Percentiles rank a stretch among this genome's conserved stretches.
Evolutionary conservation across 2,113 vertebrate genomes (phyloP).

Genomic region (Symphodus melops): DNA sequence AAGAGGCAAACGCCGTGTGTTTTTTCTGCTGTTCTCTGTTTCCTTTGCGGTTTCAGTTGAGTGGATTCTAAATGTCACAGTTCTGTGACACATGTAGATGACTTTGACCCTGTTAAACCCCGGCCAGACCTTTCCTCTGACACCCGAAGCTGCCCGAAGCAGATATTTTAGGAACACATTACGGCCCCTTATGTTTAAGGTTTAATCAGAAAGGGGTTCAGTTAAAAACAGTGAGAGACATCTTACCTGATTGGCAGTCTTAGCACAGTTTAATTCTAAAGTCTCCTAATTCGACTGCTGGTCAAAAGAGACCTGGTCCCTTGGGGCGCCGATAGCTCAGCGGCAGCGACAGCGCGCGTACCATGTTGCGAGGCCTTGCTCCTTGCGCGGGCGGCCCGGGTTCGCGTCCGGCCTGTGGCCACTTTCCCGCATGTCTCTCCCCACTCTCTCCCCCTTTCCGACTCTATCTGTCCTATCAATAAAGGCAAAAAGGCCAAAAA

Average conservation of each 20-base stretch:
- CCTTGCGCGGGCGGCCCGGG: no score
- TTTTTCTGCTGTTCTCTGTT: conserved; percentile 63
- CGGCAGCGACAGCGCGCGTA: no score
- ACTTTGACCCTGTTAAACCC: conserved; percentile 66
- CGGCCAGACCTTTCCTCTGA: conserved; percentile 3
- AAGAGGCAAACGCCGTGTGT: conserved; percentile 55
- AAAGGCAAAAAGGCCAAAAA: no score
- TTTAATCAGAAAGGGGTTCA: background rate
- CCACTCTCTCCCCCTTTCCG: no score
- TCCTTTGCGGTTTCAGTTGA: conserved; percentile 72
- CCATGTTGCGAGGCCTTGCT: no score
- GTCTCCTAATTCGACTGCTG: no score
- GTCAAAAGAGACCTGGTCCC: no score
- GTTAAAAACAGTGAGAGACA: background rate
- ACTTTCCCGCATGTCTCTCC: no score
- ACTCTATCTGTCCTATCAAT: no score
- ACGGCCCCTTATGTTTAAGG: background rate
- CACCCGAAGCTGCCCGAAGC: conserved; percentile 26
- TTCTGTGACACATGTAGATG: conserved; percentile 74
- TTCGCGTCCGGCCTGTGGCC: no score
- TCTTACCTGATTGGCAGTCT: background rate
- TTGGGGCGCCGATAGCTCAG: no score
- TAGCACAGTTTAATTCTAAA: no score
- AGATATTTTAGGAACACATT: background rate
- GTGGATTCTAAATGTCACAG: conserved; percentile 70